Percentiles rank a stretch among this genome's conserved stretches.
phyloP scores from a whole-genome alignment of 2,888 invertebrate species.

The Homarus gammarus region DNA sequence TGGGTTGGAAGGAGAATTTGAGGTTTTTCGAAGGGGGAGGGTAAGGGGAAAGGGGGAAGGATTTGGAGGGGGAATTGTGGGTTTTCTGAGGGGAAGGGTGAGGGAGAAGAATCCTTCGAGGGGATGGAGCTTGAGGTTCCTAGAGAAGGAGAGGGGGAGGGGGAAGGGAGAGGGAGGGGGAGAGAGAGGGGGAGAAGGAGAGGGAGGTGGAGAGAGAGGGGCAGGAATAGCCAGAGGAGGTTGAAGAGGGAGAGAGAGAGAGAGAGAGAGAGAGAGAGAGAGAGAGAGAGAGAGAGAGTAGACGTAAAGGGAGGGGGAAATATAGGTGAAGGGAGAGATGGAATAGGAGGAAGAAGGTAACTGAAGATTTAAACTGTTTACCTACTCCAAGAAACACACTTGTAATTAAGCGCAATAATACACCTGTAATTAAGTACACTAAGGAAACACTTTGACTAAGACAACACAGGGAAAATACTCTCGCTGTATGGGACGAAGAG shows the following conservation, averaged over 20 bases:
- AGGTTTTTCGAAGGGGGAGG: not conserved
- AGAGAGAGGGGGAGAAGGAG: not conserved
- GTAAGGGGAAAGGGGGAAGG: not conserved
- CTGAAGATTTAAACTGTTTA: no score
- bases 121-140: no score
- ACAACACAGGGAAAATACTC: no score
- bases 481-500: no score
- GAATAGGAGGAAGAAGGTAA: not conserved
- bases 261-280: not conserved
- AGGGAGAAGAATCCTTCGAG: no score
- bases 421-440: no score
- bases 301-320: not conserved
- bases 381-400: no score
- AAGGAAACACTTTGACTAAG: no score
- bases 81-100: not conserved
- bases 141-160: not conserved
- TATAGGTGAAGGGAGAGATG: not conserved
- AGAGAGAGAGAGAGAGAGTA: not conserved
- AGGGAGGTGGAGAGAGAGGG: not conserved
- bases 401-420: no score
- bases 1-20: not conserved
- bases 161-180: not conserved
- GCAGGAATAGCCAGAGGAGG: not conserved
- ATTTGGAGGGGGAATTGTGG: no score
- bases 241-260: not conserved